phyloP scores from a whole-genome alignment of 1,140 invertebrate genomes.

The Drosophila funebris region DNA sequence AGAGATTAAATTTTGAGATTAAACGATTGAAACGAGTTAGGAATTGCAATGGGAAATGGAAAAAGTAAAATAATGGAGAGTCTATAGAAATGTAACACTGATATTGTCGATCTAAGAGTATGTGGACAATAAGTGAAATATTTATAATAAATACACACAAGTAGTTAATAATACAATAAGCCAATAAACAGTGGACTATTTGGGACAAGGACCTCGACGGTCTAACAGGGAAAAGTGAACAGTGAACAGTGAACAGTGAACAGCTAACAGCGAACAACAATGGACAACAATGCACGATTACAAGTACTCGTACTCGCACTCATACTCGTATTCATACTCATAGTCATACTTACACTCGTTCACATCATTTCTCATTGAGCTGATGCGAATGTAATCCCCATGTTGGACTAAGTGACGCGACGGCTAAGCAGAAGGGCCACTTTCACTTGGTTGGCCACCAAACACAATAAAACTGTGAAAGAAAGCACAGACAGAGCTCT shows the following conservation, averaged over 20 bases:
- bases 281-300: conserved; percentile 25
- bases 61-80: not conserved
- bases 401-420: conserved; percentile 35
- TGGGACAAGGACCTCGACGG: not conserved
- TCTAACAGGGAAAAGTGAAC: not conserved
- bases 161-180: conserved; percentile 17
- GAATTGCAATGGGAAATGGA: not conserved
- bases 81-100: not conserved
- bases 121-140: not conserved
- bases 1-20: not conserved
- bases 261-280: conserved; percentile 39
- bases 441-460: conserved; percentile 38
- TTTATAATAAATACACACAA: not conserved
- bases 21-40: not conserved
- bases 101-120: not conserved
- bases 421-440: conserved; percentile 36
- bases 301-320: not conserved
- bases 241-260: too few species aligned
- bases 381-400: conserved; percentile 75
- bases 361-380: conserved; percentile 77
- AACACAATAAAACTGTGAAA: conserved; percentile 33
- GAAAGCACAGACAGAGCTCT: conserved; percentile 1
- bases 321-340: not conserved
- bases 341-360: not conserved
- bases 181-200: conserved; percentile 22